A percentile compares a stretch with the other conserved stretches of the same genome.
phyloP scores from a whole-genome alignment of 2,113 vertebrate genomes.

The Pycnonotus jocosus region DNA sequence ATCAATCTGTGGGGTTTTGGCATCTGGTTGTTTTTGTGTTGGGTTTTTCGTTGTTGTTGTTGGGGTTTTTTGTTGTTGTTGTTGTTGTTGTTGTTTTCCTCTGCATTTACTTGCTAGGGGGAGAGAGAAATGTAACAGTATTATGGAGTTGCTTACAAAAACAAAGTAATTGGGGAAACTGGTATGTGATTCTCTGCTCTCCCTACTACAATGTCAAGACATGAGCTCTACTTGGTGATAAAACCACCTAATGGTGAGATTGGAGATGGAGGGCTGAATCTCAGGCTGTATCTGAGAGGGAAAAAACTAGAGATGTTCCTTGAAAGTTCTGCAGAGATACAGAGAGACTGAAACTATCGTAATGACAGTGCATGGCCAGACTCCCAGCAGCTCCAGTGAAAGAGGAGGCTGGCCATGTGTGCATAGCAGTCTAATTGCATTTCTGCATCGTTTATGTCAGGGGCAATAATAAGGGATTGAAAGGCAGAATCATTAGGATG shows the following conservation, averaged over 20 bases:
- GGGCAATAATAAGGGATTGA: slow-evolving; percentile 43
- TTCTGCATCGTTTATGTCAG: slow-evolving; percentile 46
- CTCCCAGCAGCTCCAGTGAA: neutral
- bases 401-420: neutral
- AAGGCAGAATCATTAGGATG: slow-evolving; percentile 59
- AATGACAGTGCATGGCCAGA: neutral
- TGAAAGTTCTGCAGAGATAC: neutral
- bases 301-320: neutral
- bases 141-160: neutral
- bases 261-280: neutral
- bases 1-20: neutral
- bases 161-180: neutral
- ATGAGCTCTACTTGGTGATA: neutral
- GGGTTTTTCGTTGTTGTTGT: too few species aligned
- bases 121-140: neutral
- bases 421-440: slow-evolving; percentile 62
- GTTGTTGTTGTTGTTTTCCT: too few species aligned
- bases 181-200: neutral
- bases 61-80: too few species aligned
- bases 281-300: fast-evolving
- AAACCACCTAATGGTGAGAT: neutral
- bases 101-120: fast-evolving
- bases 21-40: neutral
- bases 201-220: neutral
- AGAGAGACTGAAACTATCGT: neutral